Conservation (phyloP, 2,113 vertebrate genomes). For the Pristiophorus japonicus region DNA sequence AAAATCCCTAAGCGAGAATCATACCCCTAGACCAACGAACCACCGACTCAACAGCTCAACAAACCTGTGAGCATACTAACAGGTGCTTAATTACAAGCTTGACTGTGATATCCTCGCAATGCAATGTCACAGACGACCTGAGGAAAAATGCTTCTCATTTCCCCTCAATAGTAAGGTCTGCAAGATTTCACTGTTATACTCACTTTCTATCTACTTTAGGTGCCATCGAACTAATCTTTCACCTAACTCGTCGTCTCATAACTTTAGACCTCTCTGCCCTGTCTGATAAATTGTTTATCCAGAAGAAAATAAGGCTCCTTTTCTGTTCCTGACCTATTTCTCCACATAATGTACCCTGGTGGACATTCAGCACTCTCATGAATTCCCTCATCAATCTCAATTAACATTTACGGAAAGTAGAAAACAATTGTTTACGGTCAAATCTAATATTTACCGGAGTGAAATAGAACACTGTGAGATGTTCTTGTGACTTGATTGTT, state of each 20-base stretch:
- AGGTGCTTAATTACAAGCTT: too few relatives aligned
- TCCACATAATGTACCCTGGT: background rate
- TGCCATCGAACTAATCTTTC: background rate
- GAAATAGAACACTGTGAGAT: slow-evolving; percentile 21
- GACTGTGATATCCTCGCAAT: background rate
- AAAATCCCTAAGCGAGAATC: too few relatives aligned
- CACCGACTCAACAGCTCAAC: too few relatives aligned
- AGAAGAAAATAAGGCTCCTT: background rate
- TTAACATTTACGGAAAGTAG: background rate
- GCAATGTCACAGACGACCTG: background rate
- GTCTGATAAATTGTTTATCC: background rate
- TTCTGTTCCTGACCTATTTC: background rate
- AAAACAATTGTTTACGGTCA: background rate
- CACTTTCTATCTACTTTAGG: background rate
- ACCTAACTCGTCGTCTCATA: background rate
- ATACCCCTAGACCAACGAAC: too few relatives aligned
- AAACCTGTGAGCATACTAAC: too few relatives aligned
- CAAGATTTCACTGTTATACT: background rate
- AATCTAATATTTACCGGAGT: background rate
- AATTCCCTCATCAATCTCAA: background rate
- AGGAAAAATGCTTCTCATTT: background rate
- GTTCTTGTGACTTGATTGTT: slow-evolving; percentile 6
- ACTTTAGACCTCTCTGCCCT: background rate
- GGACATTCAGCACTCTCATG: background rate
- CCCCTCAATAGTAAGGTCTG: background rate